Conservation (phyloP, 35 echinoderm and acorn worm species). For the Acanthaster planci region DNA sequence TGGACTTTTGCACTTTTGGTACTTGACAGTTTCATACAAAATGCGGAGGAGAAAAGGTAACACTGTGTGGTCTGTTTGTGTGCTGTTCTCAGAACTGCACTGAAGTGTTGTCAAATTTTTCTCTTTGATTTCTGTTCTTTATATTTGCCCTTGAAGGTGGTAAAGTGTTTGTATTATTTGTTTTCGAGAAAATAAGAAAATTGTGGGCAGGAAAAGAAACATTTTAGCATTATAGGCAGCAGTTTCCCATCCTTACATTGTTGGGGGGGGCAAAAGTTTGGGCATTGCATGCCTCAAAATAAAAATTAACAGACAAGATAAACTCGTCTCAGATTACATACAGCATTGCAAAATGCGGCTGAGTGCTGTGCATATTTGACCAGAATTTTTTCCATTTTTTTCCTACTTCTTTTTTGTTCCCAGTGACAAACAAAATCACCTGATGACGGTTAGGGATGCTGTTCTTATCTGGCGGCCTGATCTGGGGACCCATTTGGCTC, state of each 20-base stretch:
- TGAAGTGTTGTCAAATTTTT: too few species aligned
- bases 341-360: neutral
- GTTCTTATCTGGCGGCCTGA: neutral
- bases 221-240: too few species aligned
- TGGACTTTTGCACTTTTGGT: constrained; percentile 25
- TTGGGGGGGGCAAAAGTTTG: too few species aligned
- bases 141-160: too few species aligned
- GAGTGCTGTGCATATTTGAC: constrained; percentile 19
- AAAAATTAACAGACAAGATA: constrained; percentile 16
- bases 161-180: too few species aligned
- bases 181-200: too few species aligned
- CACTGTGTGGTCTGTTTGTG: neutral
- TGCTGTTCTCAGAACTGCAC: too few species aligned
- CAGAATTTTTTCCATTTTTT: neutral
- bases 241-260: too few species aligned
- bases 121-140: too few species aligned
- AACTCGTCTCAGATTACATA: neutral
- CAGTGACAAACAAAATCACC: constrained; percentile 1
- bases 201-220: too few species aligned
- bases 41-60: neutral
- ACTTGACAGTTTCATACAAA: constrained; percentile 14
- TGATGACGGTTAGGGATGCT: neutral
- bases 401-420: neutral
- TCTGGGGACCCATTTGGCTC: neutral
- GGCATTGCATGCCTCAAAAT: too few species aligned